Evolutionary conservation across 2,113 vertebrate genomes (phyloP).

Genomic region (Halcyon senegalensis): DNA sequence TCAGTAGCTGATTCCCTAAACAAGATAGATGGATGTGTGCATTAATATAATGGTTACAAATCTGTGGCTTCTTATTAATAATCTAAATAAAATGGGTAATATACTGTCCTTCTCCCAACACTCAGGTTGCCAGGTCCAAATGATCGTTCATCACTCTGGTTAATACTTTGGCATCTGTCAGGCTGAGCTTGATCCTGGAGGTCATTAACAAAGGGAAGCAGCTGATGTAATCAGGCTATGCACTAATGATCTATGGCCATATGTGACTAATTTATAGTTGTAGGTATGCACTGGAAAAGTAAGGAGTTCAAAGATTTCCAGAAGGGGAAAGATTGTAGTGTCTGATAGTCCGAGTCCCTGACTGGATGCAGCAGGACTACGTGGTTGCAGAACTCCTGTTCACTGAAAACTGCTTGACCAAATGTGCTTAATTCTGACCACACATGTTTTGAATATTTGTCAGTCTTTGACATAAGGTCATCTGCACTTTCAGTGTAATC

Average conservation of each 20-base stretch:
- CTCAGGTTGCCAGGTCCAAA: not conserved
- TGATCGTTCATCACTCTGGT: not conserved
- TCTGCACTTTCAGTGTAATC: not conserved
- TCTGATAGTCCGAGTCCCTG: not conserved
- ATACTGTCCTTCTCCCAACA: not conserved
- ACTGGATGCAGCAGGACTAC: accelerated
- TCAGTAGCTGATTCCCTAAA: not conserved
- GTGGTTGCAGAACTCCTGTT: not conserved
- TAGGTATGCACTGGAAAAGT: not conserved
- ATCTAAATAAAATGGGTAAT: not conserved
- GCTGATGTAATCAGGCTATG: not conserved
- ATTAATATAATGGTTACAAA: not conserved
- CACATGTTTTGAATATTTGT: not conserved
- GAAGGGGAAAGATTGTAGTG: not conserved
- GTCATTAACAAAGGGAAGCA: not conserved
- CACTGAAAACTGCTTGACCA: not conserved
- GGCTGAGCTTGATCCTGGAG: not conserved
- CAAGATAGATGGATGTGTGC: not conserved
- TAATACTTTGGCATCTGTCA: not conserved
- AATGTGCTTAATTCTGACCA: not conserved
- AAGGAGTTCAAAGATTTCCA: not conserved
- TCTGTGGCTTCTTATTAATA: not conserved
- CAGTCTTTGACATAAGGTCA: not conserved
- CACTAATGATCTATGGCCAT: not conserved
- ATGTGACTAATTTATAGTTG: not conserved